Evolutionary conservation across 2,888 invertebrate species (phyloP).

Genomic region (Hirtodrosophila histrioides): DNA sequence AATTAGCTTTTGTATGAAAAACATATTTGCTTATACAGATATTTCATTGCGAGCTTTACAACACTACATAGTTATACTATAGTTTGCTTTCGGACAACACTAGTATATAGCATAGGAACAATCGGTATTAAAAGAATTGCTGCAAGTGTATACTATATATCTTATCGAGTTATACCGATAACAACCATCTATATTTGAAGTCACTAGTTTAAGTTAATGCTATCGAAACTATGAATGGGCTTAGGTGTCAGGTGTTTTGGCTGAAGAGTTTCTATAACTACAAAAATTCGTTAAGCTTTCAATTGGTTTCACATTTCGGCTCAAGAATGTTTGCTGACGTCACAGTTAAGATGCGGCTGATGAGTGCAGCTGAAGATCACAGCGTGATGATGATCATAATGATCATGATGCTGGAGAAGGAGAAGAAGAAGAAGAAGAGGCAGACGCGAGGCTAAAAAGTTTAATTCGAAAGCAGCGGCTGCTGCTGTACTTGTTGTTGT

Average conservation of each 20-base stretch:
- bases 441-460: conserved; percentile 28
- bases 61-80: no score
- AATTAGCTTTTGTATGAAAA: no score
- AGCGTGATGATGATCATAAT: conserved; percentile 4
- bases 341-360: conserved; percentile 20
- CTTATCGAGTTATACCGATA: no score
- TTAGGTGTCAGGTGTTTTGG: conserved; percentile 9
- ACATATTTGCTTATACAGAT: no score
- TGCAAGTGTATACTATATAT: no score
- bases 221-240: no score
- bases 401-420: neutral
- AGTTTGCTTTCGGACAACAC: no score
- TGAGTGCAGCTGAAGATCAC: conserved; percentile 12
- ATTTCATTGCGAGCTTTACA: no score
- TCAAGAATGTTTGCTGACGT: conserved; percentile 46
- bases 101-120: no score
- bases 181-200: no score
- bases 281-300: conserved; percentile 34
- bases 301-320: conserved; percentile 48
- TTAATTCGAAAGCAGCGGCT: conserved; percentile 60
- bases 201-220: no score
- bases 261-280: conserved; percentile 9
- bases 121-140: no score
- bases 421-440: neutral
- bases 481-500: conserved; percentile 32